phyloP scores from a whole-genome alignment of 2,888 invertebrate species.

The Rotaria sp. region DNA sequence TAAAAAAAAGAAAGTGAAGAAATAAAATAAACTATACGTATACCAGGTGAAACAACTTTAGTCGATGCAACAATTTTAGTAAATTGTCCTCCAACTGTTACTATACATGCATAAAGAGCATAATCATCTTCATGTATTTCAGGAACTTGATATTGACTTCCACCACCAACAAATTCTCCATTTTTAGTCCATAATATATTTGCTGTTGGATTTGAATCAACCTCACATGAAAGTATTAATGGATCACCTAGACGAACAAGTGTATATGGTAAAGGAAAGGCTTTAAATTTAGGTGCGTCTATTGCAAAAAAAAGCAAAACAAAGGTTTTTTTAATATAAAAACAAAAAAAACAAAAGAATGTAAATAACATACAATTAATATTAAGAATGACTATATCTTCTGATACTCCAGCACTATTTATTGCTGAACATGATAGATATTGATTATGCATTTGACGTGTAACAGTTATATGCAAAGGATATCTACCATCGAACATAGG shows the following conservation, averaged over 20 bases:
- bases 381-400: neutral
- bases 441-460: conserved; percentile 17
- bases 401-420: conserved; percentile 10
- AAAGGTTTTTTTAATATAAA: too few relatives aligned
- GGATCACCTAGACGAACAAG: conserved; percentile 28
- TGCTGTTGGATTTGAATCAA: conserved; percentile 37
- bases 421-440: conserved; percentile 2
- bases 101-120: conserved; percentile 36
- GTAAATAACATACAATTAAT: neutral
- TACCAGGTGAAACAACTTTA: conserved; percentile 12
- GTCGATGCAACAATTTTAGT: conserved; percentile 20
- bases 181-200: conserved; percentile 36
- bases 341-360: neutral
- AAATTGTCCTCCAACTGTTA: conserved; percentile 32
- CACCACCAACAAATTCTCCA: conserved; percentile 33
- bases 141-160: conserved; percentile 29
- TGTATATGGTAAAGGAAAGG: conserved; percentile 28
- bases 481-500: neutral
- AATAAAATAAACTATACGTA: neutral
- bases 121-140: conserved; percentile 35
- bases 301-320: neutral
- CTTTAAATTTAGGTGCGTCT: conserved; percentile 33
- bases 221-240: conserved; percentile 29
- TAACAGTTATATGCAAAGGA: neutral
- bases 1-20: neutral